Evolutionary conservation across 92 coral and sea anemone genomes (phyloP), one percentile per base, ranked within the genome.

Genomic region (Zoanthus gigantus): DNA sequence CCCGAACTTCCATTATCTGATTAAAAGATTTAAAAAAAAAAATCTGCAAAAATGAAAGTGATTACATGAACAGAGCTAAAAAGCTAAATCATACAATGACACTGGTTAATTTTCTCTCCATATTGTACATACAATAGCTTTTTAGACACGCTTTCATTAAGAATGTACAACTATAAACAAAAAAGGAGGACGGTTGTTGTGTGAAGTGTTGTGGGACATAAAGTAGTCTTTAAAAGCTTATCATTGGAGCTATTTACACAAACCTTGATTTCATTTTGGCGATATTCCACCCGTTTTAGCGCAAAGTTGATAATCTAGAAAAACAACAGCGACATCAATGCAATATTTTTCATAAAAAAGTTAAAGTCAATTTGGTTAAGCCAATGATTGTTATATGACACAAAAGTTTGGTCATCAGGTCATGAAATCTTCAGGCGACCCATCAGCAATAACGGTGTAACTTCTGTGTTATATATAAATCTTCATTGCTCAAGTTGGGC

Each of bases 401-500:
- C 17, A 56, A 3, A 56, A 6, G 31, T 65, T 65, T 8, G 29
- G 71, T 65, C 31, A n/a, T 28, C 9, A 23, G 31, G 71, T 23
- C 71, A 17, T 17, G 23, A 10, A 61, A 61, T 61, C 16, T 61
- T 61, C 0, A 61, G 23, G 68, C 23, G 6, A 61, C 17, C 23
- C 23, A 23, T 61, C 68, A 61, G 30, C 71, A 63, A 9, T 63
- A 17, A 16, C 5, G 30, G 71, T 65, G 30, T 65, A 17, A 17
- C 0, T 16, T 17, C 71, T 65, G 71, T 65, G 17, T 17, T 23
- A 23, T 65, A 65, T 65, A 65, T 5, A 65, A 65, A 0, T 66
- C 72, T 66, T 66, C 8, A 66, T 66, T 18, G 32, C 32, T 66
- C 71, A 66, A 66, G 71, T 66, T 66, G 11, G 17, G 71, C 71